These are phyloP conservation scores for Sussaba pulchella DNA, from an alignment of 2,888 invertebrate species.

Conservation along the genomic window DNA sequence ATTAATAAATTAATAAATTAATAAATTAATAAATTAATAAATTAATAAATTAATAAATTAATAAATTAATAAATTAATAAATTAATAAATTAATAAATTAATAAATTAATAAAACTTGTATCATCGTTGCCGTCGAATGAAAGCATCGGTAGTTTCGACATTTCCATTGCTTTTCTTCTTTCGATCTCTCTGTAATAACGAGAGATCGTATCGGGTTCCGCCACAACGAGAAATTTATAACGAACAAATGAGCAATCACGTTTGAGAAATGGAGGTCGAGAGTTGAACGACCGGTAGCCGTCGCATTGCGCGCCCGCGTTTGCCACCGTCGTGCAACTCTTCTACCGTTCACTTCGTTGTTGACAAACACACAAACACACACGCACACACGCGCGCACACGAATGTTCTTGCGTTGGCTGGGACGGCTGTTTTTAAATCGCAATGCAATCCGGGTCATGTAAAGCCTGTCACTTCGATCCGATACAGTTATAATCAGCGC, in stretches of 20 bases:
- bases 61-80: no score
- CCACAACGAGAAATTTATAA: slow-evolving; percentile 1
- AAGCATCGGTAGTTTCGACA: no score
- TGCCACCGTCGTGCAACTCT: slow-evolving; percentile 55
- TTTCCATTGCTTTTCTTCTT: neutral
- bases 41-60: no score
- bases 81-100: no score
- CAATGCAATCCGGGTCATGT: slow-evolving; percentile 53
- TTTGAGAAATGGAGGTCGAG: slow-evolving; percentile 61
- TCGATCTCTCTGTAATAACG: neutral
- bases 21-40: no score
- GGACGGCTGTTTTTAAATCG: slow-evolving; percentile 44
- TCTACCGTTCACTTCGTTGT: slow-evolving; percentile 51
- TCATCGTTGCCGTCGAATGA: no score
- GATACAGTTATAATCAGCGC: slow-evolving; percentile 15
- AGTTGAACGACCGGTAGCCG: slow-evolving; percentile 58
- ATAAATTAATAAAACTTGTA: no score
- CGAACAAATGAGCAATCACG: slow-evolving; percentile 26
- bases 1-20: no score
- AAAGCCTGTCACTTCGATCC: slow-evolving; percentile 7
- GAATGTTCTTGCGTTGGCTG: neutral
- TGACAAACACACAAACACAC: slow-evolving; percentile 48
- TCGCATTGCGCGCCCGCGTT: slow-evolving; percentile 14
- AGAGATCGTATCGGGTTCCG: neutral
- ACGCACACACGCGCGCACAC: slow-evolving; percentile 4